phyloP scores from a whole-genome alignment of 1,140 invertebrate genomes.

The Hypothenemus hampei region DNA sequence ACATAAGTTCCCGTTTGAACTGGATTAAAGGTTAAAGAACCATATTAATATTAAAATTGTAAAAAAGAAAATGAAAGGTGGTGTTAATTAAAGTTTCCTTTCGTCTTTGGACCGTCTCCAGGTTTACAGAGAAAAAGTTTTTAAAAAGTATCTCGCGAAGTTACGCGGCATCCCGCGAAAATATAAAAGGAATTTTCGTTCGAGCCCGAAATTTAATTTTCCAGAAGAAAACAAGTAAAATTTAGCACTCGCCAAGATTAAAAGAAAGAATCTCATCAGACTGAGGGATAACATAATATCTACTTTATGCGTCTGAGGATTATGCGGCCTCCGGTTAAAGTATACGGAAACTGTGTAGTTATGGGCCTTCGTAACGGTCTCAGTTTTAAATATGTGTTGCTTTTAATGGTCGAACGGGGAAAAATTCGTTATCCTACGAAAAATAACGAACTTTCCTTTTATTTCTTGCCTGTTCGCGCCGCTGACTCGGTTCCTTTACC shows the following conservation, averaged over 20 bases:
- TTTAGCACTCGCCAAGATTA: conserved; percentile 39
- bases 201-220: conserved; percentile 38
- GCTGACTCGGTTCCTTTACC: conserved; percentile 10
- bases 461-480: too few species aligned
- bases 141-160: conserved; percentile 24
- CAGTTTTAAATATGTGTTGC: conserved; percentile 23
- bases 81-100: conserved; percentile 20
- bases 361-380: conserved; percentile 17
- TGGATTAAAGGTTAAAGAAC: conserved; percentile 3
- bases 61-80: conserved; percentile 1
- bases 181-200: conserved; percentile 30
- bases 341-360: conserved; percentile 12
- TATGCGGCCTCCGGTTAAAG: conserved; percentile 25
- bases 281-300: conserved; percentile 38
- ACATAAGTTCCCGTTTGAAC: too few species aligned
- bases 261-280: conserved; percentile 40
- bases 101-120: background rate
- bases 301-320: conserved; percentile 37
- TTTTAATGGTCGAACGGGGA: conserved; percentile 19
- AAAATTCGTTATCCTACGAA: too few species aligned
- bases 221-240: conserved; percentile 36
- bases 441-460: conserved; percentile 17
- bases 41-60: conserved; percentile 11
- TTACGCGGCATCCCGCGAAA: conserved; percentile 16
- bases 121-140: conserved; percentile 13